phyloP scores from a whole-genome alignment of 1,140 invertebrate species.

The Telenomus remus region DNA sequence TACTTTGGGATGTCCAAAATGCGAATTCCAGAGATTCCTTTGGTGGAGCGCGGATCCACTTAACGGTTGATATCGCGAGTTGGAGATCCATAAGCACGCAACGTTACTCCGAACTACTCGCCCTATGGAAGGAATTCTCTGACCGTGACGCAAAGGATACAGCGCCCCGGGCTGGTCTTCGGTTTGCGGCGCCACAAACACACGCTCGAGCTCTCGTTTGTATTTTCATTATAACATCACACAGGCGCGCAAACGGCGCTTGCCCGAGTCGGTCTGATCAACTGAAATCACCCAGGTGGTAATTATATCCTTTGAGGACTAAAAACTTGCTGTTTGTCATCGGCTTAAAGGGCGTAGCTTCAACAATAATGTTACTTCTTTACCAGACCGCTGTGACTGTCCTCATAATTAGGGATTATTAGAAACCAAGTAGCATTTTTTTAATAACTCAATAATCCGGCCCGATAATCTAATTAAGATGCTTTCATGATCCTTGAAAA shows the following conservation, averaged over 20 bases:
- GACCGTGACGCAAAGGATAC: constrained; percentile 64
- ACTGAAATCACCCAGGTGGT: constrained; percentile 42
- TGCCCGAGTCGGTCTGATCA: constrained; percentile 23
- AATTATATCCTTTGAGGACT: constrained; percentile 48
- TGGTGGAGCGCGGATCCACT: constrained; percentile 31
- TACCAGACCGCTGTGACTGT: constrained; percentile 9
- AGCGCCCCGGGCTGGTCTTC: constrained; percentile 57
- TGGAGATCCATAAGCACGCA: constrained; percentile 40
- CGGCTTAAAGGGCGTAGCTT: constrained; percentile 35
- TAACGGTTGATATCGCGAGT: constrained; percentile 60
- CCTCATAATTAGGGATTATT: constrained; percentile 27
- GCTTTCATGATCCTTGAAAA: too few species aligned
- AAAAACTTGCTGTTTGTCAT: constrained; percentile 48
- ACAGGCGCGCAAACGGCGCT: constrained; percentile 27
- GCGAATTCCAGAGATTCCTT: constrained; percentile 49
- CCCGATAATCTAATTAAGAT: too few species aligned
- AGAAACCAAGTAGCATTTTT: constrained; percentile 37
- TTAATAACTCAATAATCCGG: constrained; percentile 7
- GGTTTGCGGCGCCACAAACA: constrained; percentile 60
- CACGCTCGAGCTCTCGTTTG: constrained; percentile 17
- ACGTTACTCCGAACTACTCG: constrained; percentile 43
- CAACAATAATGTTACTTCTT: constrained; percentile 35
- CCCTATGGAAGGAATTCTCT: constrained; percentile 64
- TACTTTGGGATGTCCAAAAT: constrained; percentile 1
- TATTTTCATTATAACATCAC: constrained; percentile 28